A percentile compares a stretch with the other conserved stretches of the same genome.
phyloP scores from a whole-genome alignment of 2,113 vertebrate species.

The Oryzias javanicus region DNA sequence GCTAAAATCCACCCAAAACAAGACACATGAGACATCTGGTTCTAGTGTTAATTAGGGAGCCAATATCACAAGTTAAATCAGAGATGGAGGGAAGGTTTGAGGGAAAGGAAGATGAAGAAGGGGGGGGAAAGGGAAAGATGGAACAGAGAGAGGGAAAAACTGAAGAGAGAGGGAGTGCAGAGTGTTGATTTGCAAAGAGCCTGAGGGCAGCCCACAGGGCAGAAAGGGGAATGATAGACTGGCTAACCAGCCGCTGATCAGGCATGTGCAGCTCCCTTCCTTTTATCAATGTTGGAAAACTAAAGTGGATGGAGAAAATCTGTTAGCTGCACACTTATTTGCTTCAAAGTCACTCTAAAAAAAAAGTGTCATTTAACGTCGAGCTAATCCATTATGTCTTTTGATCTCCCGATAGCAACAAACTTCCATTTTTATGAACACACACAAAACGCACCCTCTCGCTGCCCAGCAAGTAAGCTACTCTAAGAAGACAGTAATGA shows the following conservation, averaged over 20 bases:
- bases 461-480: constrained; percentile 44
- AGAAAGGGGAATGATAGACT: constrained; percentile 65
- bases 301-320: constrained; percentile 41
- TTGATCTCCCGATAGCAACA: constrained; percentile 34
- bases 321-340: constrained; percentile 40
- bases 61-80: constrained; percentile 76
- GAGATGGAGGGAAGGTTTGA: constrained; percentile 60
- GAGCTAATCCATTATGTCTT: constrained; percentile 43
- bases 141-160: constrained; percentile 38
- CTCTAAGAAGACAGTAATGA: constrained; percentile 59
- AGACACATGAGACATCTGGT: constrained; percentile 65
- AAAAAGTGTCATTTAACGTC: constrained; percentile 43
- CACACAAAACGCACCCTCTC: background rate
- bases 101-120: constrained; percentile 46
- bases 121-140: constrained; percentile 34
- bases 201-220: constrained; percentile 62
- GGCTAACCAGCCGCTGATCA: constrained; percentile 64
- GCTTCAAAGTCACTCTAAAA: constrained; percentile 51
- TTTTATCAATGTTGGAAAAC: constrained; percentile 63
- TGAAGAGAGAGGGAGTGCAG: constrained; percentile 38
- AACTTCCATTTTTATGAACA: constrained; percentile 2
- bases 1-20: constrained; percentile 68
- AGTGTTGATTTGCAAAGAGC: constrained; percentile 65
- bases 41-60: constrained; percentile 74
- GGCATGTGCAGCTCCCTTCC: constrained; percentile 38